phyloP scores from a whole-genome alignment of 2,113 vertebrate species.

The Ailurus styani region DNA sequence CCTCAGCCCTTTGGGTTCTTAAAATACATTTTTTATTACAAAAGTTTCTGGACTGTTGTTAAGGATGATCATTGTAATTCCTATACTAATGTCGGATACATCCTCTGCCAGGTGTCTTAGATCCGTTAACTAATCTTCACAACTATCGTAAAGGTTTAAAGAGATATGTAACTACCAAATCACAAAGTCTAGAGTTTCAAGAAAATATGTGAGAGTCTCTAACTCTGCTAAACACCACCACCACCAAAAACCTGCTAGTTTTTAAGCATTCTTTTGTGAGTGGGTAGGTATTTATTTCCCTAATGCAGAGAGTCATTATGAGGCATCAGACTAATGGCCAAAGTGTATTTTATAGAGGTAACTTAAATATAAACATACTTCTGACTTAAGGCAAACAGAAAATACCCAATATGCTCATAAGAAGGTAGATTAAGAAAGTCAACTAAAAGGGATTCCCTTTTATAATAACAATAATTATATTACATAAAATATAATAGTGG shows the following conservation, averaged over 20 bases:
- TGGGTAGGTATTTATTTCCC: neutral
- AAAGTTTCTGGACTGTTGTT: neutral
- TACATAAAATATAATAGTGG: neutral
- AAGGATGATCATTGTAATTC: neutral
- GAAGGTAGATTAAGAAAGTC: neutral
- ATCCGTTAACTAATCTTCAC: neutral
- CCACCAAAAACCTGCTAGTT: neutral
- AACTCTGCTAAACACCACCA: neutral
- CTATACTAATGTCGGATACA: neutral
- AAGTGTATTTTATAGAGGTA: neutral
- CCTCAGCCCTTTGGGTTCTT: neutral
- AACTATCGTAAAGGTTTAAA: neutral
- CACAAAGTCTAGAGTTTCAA: neutral
- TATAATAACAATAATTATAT: neutral
- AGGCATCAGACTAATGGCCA: neutral
- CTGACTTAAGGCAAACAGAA: neutral
- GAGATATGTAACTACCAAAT: neutral
- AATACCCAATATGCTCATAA: neutral
- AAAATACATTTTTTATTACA: neutral
- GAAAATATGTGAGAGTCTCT: neutral
- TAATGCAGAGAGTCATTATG: neutral
- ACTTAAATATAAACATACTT: neutral
- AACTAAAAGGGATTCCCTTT: neutral
- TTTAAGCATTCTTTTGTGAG: neutral
- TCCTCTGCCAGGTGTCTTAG: neutral